Conservation (phyloP, 2,888 invertebrate genomes). For the Drosophila longiperda region DNA sequence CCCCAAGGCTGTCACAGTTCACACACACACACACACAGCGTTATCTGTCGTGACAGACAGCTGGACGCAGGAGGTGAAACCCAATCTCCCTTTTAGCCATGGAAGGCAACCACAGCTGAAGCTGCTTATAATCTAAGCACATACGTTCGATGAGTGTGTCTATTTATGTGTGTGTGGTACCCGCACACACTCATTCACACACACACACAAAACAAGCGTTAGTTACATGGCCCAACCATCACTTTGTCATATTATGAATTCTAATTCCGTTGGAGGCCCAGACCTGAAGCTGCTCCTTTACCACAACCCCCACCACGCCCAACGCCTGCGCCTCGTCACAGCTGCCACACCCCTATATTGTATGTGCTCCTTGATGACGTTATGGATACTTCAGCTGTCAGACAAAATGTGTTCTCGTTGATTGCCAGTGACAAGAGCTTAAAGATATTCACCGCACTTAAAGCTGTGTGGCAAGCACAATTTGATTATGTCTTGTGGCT, state of each 20-base stretch:
- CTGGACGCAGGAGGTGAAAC: conserved; percentile 14
- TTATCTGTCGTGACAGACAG: conserved; percentile 56
- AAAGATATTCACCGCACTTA: conserved; percentile 37
- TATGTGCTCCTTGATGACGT: conserved; percentile 70
- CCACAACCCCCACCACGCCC: neutral
- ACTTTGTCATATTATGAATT: conserved; percentile 78
- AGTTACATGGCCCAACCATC: conserved; percentile 68
- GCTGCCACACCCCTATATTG: conserved; percentile 1
- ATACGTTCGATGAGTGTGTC: conserved; percentile 23
- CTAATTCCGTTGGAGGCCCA: conserved; percentile 65
- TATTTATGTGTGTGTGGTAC: conserved; percentile 39
- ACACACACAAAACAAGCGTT: conserved; percentile 49
- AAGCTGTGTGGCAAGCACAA: conserved; percentile 28
- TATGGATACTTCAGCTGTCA: conserved; percentile 77
- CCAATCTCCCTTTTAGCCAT: conserved; percentile 59
- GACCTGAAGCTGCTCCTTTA: conserved; percentile 57
- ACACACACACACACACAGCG: conserved; percentile 55
- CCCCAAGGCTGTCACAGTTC: conserved; percentile 77
- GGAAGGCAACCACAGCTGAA: conserved; percentile 62
- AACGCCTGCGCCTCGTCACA: neutral
- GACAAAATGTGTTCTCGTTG: conserved; percentile 63
- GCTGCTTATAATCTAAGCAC: conserved; percentile 73
- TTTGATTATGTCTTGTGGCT: conserved; percentile 40
- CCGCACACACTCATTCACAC: conserved; percentile 32
- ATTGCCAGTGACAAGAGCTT: conserved; percentile 56